These are phyloP conservation scores for Pteromalus puparum DNA, from an alignment of 1,140 invertebrate species.

Conservation along the genomic window DNA sequence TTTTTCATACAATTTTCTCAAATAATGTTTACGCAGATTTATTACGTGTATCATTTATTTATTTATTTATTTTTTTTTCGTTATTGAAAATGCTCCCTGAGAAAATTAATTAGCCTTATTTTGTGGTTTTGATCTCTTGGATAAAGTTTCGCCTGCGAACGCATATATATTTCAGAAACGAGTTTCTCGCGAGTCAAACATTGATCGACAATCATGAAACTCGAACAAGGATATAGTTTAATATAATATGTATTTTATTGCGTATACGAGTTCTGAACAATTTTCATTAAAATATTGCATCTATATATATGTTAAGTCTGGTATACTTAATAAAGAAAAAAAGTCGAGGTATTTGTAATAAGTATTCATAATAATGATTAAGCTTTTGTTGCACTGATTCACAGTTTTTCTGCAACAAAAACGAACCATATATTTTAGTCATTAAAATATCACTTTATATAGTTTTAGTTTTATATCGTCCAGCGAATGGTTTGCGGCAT, in stretches of 20 bases:
- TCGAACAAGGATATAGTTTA: neutral
- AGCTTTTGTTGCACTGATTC: too few species aligned
- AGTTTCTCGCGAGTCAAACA: neutral
- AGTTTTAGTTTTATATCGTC: neutral
- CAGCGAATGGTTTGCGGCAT: neutral
- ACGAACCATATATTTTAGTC: neutral
- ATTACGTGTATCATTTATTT: neutral
- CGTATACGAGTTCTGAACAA: neutral
- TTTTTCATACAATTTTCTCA: conserved; percentile 21
- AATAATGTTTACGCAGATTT: neutral
- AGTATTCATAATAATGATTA: too few species aligned
- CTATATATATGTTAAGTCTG: neutral
- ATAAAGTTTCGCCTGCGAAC: conserved; percentile 22
- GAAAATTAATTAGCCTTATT: conserved; percentile 32
- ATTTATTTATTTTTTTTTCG: neutral
- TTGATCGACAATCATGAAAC: neutral
- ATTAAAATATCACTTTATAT: neutral
- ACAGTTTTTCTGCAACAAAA: neutral
- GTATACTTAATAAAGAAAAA: too few species aligned
- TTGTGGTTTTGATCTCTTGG: conserved; percentile 5
- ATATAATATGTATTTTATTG: conserved; percentile 20
- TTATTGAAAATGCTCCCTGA: conserved; percentile 34
- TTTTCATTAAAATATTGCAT: conserved; percentile 21
- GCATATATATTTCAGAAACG: neutral
- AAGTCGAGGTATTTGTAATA: too few species aligned